Evolutionary conservation across 2,113 vertebrate genomes (phyloP).

Genomic region (Lathamus discolor): DNA sequence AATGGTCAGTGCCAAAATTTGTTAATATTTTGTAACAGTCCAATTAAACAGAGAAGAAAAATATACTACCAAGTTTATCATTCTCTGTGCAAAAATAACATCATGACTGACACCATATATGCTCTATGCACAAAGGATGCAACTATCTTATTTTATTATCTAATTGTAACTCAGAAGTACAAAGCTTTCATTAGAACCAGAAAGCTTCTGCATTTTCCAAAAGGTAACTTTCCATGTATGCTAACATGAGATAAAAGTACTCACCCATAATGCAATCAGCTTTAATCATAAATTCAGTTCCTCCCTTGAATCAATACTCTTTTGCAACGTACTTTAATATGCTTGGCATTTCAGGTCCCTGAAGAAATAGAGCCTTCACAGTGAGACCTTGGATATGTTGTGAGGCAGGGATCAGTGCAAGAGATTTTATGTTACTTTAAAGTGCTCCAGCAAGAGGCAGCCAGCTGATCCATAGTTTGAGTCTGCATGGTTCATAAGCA

Average conservation of each 20-base stretch:
- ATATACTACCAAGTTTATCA: not conserved
- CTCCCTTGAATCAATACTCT: not conserved
- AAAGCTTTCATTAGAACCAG: not conserved
- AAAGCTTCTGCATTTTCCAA: not conserved
- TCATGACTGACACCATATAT: not conserved
- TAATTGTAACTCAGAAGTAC: not conserved
- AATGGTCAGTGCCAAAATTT: not conserved
- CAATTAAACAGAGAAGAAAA: not conserved
- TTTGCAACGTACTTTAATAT: not conserved
- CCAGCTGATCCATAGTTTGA: not conserved
- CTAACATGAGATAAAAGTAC: not conserved
- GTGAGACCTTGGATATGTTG: not conserved
- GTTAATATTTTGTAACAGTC: not conserved
- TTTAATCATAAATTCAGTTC: not conserved
- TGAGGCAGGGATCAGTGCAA: not conserved
- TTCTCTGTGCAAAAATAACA: not conserved
- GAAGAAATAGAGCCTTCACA: not conserved
- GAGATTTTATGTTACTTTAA: not conserved
- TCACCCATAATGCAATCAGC: not conserved
- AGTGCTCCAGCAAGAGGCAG: not conserved
- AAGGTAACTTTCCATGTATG: not conserved
- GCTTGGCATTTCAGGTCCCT: not conserved
- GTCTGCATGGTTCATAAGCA: not conserved
- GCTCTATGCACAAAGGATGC: not conserved
- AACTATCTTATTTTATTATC: not conserved